Evolutionary conservation across 2,113 vertebrate species (phyloP).

Genomic region (Camelus dromedarius): DNA sequence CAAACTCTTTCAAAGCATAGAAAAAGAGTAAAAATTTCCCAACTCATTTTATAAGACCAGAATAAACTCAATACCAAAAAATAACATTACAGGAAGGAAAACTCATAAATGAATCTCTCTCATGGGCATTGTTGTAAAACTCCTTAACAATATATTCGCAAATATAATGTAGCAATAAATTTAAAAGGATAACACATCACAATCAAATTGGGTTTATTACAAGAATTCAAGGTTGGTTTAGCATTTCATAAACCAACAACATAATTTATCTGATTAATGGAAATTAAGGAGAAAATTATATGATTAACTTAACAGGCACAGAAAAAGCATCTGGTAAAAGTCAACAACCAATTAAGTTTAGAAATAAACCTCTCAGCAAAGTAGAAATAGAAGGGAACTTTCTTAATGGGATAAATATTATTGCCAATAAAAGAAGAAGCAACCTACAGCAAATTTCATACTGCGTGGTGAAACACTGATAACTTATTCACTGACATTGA

Average conservation of each 20-base stretch:
- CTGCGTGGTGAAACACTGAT: background rate
- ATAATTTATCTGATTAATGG: background rate
- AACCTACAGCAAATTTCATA: background rate
- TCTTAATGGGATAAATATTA: background rate
- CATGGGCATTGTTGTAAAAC: background rate
- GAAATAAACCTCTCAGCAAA: background rate
- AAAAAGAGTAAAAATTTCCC: background rate
- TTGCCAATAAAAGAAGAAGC: background rate
- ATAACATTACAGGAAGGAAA: background rate
- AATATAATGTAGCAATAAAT: background rate
- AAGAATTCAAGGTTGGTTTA: background rate
- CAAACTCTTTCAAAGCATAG: background rate
- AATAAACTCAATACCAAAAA: background rate
- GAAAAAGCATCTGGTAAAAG: background rate
- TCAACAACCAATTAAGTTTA: background rate
- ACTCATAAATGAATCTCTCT: background rate
- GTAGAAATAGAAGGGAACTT: background rate
- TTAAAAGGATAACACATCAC: background rate
- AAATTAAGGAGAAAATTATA: background rate
- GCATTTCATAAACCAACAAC: background rate
- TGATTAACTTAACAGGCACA: background rate
- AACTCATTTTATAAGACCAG: background rate
- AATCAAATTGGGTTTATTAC: background rate
- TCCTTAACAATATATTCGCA: background rate
- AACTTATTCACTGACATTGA: background rate